Evolutionary conservation across 2,797 vertebrate species (phyloP), one percentile per base, ranked within the genome.

Genomic region (Hephaestus fuliginosus): DNA sequence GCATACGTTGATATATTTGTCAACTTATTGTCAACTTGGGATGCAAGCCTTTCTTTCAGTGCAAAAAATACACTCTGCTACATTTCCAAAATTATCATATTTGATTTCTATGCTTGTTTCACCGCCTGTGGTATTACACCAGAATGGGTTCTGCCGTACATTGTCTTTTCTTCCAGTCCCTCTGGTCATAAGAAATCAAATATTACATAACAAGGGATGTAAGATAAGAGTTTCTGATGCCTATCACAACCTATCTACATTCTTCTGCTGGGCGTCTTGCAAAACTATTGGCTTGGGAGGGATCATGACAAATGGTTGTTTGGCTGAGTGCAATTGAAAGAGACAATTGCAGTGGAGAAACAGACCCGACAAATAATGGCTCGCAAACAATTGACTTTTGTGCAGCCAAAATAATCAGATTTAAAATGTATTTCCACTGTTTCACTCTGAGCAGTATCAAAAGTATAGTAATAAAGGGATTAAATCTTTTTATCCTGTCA

Each of bases 191-290:
- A 82, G 43, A 78, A 78, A 88, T 89, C 39, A 81, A 51, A 77
- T 48, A 63, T 91, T 88, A 77, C 46, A 70, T 75, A 89, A 90
- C 44, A 28, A 53, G 52, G 39, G 76, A 75, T 74, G 80, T 87
- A 77, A 90, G 77, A 89, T 88, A 86, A 88, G 85, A 60, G 20
- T 56, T 76, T 87, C 66, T 84, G 83, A 85, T 83, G 81, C 75
- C 87, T 81, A 84, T 92, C 88, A 87, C 33, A 46, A 80, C 52
- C 33, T 60, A 79, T 91, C 77, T 78, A 58, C 70, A 82, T 87
- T 87, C 70, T 83, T 78, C 66, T 68, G 53, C 60, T 49, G 66
- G 81, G 63, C 61, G 3, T 78, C 65, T 55, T 65, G 68, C 57
- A 72, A 81, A 80, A 44, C 56, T 41, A 22, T 44, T 66, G 67